A percentile compares a stretch with the other conserved stretches of the same genome.
Evolutionary conservation across 2,113 vertebrate species (phyloP).

Genomic region (Ceyx cyanopectus): DNA sequence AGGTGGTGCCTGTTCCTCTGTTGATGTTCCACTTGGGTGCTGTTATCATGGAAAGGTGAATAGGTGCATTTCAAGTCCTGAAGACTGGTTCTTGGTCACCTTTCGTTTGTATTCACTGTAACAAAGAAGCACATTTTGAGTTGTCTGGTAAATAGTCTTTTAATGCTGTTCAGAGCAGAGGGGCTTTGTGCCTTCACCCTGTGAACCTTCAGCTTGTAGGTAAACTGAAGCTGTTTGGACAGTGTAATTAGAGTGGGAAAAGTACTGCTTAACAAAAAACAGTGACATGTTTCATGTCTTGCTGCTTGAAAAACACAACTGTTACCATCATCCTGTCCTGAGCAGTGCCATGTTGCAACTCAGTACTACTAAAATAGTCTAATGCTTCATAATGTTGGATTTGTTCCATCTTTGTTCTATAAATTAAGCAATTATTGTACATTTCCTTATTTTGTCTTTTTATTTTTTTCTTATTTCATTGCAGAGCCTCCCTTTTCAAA

Average conservation of each 20-base stretch:
- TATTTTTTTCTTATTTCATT: constrained; percentile 20
- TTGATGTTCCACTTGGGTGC: background rate
- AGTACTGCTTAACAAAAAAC: background rate
- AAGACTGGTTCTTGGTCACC: background rate
- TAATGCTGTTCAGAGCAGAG: background rate
- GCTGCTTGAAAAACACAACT: background rate
- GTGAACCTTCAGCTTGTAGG: background rate
- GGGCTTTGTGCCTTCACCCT: background rate
- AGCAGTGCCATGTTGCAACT: background rate
- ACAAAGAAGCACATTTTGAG: background rate
- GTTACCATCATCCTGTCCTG: background rate
- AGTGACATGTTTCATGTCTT: background rate
- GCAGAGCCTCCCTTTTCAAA: constrained; percentile 96
- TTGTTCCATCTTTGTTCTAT: background rate
- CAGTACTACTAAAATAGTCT: background rate
- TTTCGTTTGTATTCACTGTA: background rate
- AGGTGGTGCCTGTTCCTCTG: background rate
- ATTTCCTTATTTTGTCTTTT: background rate
- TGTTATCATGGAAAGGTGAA: background rate
- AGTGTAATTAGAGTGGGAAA: background rate
- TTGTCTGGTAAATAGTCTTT: background rate
- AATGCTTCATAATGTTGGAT: background rate
- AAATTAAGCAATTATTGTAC: background rate
- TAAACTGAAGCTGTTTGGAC: background rate
- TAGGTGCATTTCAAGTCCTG: background rate